phyloP scores from a whole-genome alignment of 2,888 invertebrate species.

The Hirtodrosophila cameraria region DNA sequence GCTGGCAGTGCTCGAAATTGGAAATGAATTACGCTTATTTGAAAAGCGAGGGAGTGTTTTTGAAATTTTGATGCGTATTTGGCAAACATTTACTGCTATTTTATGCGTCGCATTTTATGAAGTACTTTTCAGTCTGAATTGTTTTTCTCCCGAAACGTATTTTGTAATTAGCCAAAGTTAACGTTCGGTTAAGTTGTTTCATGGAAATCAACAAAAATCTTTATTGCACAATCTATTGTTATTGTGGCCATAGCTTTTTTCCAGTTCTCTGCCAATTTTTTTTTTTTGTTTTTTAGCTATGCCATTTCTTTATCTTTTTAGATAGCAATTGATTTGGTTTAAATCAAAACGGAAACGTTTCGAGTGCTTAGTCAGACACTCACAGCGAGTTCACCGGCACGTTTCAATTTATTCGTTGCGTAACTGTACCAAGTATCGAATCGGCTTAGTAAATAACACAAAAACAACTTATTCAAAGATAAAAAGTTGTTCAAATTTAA shows the following conservation, averaged over 20 bases:
- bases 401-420: constrained; percentile 23
- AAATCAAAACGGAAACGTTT: constrained; percentile 42
- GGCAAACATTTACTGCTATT: background rate
- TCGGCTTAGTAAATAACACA: constrained; percentile 18
- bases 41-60: no score
- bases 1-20: constrained; percentile 37
- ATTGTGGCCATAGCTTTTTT: no score
- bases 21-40: constrained; percentile 44
- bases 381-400: constrained; percentile 7
- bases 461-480: constrained; percentile 23
- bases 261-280: no score
- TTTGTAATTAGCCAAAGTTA: background rate
- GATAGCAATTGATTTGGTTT: background rate
- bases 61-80: constrained; percentile 6
- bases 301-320: background rate
- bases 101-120: constrained; percentile 29
- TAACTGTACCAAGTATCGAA: constrained; percentile 22
- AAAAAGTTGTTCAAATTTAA: constrained; percentile 26
- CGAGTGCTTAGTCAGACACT: constrained; percentile 37
- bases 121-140: constrained; percentile 8
- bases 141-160: background rate
- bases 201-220: background rate
- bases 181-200: background rate
- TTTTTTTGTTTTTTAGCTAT: background rate
- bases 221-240: constrained; percentile 25